Conservation (phyloP, 2,113 vertebrate species). For the Fregata magnificens region DNA sequence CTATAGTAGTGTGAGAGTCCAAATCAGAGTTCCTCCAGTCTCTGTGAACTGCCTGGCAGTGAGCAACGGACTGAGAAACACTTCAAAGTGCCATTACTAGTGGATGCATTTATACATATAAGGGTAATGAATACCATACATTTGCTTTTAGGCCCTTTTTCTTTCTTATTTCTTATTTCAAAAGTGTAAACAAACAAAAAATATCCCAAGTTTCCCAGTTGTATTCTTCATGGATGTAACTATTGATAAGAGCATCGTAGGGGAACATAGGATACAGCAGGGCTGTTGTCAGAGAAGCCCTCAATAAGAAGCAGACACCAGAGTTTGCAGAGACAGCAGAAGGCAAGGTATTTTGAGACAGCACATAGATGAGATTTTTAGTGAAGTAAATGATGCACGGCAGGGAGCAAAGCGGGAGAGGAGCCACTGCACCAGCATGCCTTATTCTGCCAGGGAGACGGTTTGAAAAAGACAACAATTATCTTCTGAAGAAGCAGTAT, state of each 20-base stretch:
- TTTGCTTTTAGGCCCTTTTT: background rate
- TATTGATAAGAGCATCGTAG: background rate
- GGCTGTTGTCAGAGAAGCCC: background rate
- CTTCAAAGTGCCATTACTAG: background rate
- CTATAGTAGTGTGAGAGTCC: background rate
- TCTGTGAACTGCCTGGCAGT: background rate
- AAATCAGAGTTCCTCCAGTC: background rate
- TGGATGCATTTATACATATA: background rate
- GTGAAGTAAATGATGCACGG: background rate
- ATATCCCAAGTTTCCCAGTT: background rate
- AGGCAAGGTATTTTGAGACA: background rate
- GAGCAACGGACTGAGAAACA: background rate
- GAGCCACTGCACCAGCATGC: background rate
- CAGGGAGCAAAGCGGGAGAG: background rate
- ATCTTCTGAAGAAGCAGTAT: background rate
- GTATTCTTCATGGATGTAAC: background rate
- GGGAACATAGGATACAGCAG: background rate
- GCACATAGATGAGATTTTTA: background rate
- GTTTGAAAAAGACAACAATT: background rate
- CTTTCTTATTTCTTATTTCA: background rate
- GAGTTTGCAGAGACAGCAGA: background rate
- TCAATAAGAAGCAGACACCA: background rate
- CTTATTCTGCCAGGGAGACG: background rate
- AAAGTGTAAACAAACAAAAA: background rate
- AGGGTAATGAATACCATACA: background rate